A percentile compares a stretch with the other conserved stretches of the same genome.
Evolutionary conservation across 1,140 invertebrate species (phyloP).

Genomic region (Lethocerus indicus): DNA sequence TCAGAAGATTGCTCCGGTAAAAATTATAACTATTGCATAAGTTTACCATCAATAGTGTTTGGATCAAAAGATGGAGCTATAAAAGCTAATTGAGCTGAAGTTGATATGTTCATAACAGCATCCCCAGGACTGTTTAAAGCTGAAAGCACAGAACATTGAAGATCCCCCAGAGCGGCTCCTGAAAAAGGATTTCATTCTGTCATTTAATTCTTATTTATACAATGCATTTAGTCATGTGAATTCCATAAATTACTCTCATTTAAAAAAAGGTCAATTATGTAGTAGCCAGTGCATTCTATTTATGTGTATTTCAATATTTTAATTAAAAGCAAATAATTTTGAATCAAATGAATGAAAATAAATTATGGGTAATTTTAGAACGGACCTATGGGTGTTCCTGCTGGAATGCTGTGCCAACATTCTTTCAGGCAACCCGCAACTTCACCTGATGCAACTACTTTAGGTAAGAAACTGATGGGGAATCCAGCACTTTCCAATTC

Average conservation of each 20-base stretch:
- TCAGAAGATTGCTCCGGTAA: no score
- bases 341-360: no score
- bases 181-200: not conserved
- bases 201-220: no score
- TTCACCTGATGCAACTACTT: slow-evolving; percentile 42
- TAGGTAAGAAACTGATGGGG: slow-evolving; percentile 52
- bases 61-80: slow-evolving; percentile 28
- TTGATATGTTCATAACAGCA: slow-evolving; percentile 73
- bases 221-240: no score
- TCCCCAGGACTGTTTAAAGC: slow-evolving; percentile 46
- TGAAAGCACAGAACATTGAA: slow-evolving; percentile 68
- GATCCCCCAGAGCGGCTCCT: slow-evolving; percentile 56
- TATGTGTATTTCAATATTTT: no score
- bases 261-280: no score
- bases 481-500: slow-evolving; percentile 41
- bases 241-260: no score
- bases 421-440: slow-evolving; percentile 42
- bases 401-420: slow-evolving; percentile 59
- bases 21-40: no score
- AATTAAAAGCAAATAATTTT: no score
- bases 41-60: slow-evolving; percentile 9
- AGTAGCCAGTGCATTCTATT: slow-evolving; percentile 1
- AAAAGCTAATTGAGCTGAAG: slow-evolving; percentile 69
- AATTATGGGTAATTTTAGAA: not conserved
- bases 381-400: slow-evolving; percentile 46